These are phyloP conservation scores for Gila orcuttii DNA, from an alignment of 2,113 vertebrate species.

Conservation along the genomic window DNA sequence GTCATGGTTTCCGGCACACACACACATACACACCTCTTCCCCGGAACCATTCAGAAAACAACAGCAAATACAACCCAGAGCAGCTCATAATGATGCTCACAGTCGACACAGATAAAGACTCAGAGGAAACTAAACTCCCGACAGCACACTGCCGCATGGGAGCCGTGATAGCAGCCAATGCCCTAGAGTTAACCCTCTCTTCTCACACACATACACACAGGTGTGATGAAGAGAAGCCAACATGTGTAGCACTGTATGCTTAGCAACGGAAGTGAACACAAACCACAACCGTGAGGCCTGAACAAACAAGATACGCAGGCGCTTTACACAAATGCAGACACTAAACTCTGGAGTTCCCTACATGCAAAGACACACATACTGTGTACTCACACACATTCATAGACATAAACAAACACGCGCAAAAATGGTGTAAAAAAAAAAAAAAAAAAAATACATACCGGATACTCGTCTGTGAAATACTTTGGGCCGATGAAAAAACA, in stretches of 20 bases:
- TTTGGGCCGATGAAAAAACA: background rate
- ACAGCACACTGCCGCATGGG: constrained; percentile 7
- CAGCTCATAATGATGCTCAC: constrained; percentile 21
- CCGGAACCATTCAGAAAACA: constrained; percentile 28
- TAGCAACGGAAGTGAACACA: constrained; percentile 56
- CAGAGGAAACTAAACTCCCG: constrained; percentile 42
- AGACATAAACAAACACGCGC: background rate
- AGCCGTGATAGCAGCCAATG: constrained; percentile 46
- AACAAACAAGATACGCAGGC: constrained; percentile 36
- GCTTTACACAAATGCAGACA: background rate
- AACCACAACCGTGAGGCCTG: constrained; percentile 41
- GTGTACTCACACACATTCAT: background rate
- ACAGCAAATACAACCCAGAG: constrained; percentile 25
- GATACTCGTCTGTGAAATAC: background rate
- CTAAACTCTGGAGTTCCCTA: constrained; percentile 2
- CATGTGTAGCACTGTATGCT: constrained; percentile 42
- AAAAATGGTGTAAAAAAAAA: background rate
- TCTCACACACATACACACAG: constrained; percentile 42
- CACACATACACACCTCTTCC: constrained; percentile 10
- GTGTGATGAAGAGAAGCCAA: constrained; percentile 43
- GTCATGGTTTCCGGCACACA: constrained; percentile 24
- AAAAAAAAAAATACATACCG: background rate
- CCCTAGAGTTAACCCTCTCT: constrained; percentile 46
- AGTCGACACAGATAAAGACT: constrained; percentile 25
- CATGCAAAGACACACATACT: background rate